phyloP scores from a whole-genome alignment of 1,140 invertebrate genomes.

The Drosophila ironensis region DNA sequence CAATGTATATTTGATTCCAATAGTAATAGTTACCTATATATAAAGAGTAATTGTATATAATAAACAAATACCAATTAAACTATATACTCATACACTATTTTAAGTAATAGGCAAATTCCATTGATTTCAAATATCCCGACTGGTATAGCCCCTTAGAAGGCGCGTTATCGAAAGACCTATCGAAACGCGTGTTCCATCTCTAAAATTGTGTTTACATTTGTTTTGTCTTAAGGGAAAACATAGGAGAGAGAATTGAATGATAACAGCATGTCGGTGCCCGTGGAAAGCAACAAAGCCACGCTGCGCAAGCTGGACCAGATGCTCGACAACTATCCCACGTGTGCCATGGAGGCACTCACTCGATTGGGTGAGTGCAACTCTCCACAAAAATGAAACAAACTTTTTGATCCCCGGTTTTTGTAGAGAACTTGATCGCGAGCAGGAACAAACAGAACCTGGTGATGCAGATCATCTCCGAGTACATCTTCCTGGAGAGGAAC shows the following conservation, averaged over 20 bases:
- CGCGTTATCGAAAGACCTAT: background rate
- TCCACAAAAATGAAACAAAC: background rate
- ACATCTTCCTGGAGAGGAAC: slow-evolving; percentile 89
- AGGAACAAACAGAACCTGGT: slow-evolving; percentile 83
- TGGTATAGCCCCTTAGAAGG: no score
- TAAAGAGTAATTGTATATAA: background rate
- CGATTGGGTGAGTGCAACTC: slow-evolving; percentile 86
- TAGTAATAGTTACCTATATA: background rate
- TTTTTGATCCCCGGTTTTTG: background rate
- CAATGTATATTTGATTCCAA: background rate
- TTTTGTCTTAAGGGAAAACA: no score
- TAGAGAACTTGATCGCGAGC: slow-evolving; percentile 63
- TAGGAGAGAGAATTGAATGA: no score
- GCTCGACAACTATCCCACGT: slow-evolving; percentile 84
- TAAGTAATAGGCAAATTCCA: no score
- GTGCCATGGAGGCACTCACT: slow-evolving; percentile 85
- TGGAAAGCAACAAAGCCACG: slow-evolving; percentile 53
- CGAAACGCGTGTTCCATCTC: background rate
- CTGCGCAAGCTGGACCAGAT: slow-evolving; percentile 83
- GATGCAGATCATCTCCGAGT: slow-evolving; percentile 91
- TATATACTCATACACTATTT: background rate
- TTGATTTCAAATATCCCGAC: no score
- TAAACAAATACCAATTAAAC: background rate
- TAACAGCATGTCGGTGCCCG: slow-evolving; percentile 37
- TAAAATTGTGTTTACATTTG: background rate